These are phyloP conservation scores for Sclerurus mexicanus DNA, from an alignment of 2,113 vertebrate species.

Conservation along the genomic window DNA sequence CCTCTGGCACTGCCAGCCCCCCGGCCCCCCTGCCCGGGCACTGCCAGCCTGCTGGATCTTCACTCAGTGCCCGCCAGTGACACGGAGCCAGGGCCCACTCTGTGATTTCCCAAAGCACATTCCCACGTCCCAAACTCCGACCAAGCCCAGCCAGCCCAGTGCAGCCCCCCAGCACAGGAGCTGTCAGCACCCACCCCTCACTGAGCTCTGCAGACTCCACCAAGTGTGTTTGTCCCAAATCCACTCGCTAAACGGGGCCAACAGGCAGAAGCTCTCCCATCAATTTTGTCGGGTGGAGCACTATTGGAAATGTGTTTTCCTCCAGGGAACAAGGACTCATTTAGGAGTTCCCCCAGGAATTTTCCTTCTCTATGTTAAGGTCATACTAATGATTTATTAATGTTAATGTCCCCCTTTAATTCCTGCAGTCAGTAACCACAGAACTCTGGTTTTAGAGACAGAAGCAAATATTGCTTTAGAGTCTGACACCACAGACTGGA, in stretches of 20 bases:
- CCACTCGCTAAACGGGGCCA: background rate
- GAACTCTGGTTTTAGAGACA: background rate
- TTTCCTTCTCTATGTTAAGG: background rate
- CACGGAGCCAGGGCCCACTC: background rate
- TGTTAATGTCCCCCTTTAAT: background rate
- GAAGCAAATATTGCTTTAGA: background rate
- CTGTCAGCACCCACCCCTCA: background rate
- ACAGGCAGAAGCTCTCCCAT: background rate
- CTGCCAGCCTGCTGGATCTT: background rate
- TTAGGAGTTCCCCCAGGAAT: background rate
- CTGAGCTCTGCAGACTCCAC: background rate
- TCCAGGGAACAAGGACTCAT: background rate
- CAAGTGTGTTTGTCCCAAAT: background rate
- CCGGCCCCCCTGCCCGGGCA: background rate
- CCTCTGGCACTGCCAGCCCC: background rate
- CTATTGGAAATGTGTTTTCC: background rate
- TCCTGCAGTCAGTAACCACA: background rate
- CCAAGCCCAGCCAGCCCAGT: background rate
- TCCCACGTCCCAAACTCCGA: background rate
- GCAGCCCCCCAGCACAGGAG: background rate
- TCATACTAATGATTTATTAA: background rate
- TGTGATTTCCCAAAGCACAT: background rate
- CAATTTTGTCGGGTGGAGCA: background rate
- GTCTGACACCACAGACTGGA: background rate
- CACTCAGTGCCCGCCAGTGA: background rate